These are phyloP conservation scores for Leptobrachium ailaonicum DNA, from an alignment of 2,113 vertebrate species.

Conservation along the genomic window DNA sequence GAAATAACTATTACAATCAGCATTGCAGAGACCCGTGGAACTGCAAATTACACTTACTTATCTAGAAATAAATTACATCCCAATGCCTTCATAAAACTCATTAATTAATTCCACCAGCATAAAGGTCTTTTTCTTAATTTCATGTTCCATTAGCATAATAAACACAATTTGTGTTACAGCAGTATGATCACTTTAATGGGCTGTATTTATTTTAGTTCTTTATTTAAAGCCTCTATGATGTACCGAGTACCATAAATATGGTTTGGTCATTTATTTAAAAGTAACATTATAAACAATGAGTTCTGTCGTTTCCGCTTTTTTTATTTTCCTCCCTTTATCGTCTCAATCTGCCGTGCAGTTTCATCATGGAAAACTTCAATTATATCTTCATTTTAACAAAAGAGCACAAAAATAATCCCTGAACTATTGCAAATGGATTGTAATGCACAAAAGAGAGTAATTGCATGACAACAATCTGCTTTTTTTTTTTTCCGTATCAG, in stretches of 20 bases:
- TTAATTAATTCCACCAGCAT: conserved; percentile 99
- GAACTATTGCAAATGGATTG: conserved; percentile 3
- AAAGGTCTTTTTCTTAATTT: conserved; percentile 99
- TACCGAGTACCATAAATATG: conserved; percentile 87
- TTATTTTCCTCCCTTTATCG: not conserved
- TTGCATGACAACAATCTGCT: conserved; percentile 17
- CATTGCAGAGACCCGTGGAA: conserved; percentile 90
- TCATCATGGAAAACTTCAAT: not conserved
- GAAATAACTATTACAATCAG: conserved; percentile 99
- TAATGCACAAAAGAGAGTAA: not conserved
- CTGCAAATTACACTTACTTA: conserved; percentile 98
- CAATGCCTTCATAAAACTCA: conserved; percentile 94
- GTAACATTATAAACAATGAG: conserved; percentile 71
- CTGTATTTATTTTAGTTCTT: conserved; percentile 99
- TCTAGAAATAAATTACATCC: conserved; percentile 98
- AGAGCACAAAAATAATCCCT: conserved; percentile 9
- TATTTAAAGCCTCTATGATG: conserved; percentile 96
- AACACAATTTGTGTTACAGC: conserved; percentile 99
- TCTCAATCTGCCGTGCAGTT: not conserved
- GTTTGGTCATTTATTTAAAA: conserved; percentile 86
- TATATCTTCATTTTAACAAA: conserved; percentile 5
- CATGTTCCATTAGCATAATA: conserved; percentile 99
- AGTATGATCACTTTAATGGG: conserved; percentile 98
- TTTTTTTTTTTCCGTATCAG: conserved; percentile 9
- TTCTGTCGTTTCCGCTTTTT: not conserved